phyloP scores from a whole-genome alignment of 2,888 invertebrate species.

The Apoderus coryli region DNA sequence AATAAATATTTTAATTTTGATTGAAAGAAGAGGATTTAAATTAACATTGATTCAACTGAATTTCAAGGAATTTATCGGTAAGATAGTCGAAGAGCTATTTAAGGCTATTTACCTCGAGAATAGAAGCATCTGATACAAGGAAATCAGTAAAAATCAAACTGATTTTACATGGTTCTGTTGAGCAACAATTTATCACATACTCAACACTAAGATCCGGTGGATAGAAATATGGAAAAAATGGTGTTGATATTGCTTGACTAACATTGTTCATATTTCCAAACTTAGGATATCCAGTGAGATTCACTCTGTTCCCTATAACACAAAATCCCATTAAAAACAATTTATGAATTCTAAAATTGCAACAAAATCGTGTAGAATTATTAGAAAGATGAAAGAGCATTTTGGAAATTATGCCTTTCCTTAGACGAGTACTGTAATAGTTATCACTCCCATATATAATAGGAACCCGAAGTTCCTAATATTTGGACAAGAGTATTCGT shows the following conservation, averaged over 20 bases:
- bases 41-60: too few relatives aligned
- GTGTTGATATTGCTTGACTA: conserved; percentile 43
- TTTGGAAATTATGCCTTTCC: conserved; percentile 1
- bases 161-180: conserved; percentile 39
- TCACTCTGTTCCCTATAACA: conserved; percentile 40
- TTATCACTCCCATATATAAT: too few relatives aligned
- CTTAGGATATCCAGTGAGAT: conserved; percentile 35
- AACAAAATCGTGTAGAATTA: conserved; percentile 8
- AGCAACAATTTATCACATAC: conserved; percentile 43
- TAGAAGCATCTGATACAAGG: conserved; percentile 46
- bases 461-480: too few relatives aligned
- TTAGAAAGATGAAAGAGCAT: too few relatives aligned
- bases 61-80: too few relatives aligned
- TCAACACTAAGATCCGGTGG: conserved; percentile 51
- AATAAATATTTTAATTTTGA: too few relatives aligned
- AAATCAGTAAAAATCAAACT: conserved; percentile 53
- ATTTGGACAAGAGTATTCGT: too few relatives aligned
- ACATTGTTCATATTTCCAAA: conserved; percentile 29
- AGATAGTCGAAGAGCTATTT: too few relatives aligned
- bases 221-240: conserved; percentile 52
- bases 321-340: conserved; percentile 1
- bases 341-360: conserved; percentile 3
- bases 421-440: too few relatives aligned
- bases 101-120: conserved; percentile 41
- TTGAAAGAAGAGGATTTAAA: too few relatives aligned